Evolutionary conservation across 35 echinoderm and acorn worm genomes (phyloP).

Genomic region (Strongylocentrotus purpuratus): DNA sequence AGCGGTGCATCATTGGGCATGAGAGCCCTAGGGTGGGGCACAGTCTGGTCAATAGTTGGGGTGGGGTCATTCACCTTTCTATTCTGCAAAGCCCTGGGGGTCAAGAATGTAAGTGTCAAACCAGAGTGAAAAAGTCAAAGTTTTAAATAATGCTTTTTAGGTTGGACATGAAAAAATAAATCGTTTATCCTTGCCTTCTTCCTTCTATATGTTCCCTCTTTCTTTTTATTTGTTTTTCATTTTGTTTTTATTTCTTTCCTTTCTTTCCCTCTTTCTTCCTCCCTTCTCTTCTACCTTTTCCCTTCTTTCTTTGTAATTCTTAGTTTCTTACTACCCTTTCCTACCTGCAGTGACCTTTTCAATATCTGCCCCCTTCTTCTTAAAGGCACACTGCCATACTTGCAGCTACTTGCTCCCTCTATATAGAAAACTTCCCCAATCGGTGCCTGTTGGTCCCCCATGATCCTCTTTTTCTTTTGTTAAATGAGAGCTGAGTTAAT

Average conservation of each 20-base stretch:
- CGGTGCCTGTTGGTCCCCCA: too few relatives aligned
- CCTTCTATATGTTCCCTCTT: not conserved
- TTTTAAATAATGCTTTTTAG: too few relatives aligned
- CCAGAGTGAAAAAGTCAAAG: not conserved
- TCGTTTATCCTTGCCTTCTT: not conserved
- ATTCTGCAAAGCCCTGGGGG: slow-evolving; percentile 81
- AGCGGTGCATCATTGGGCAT: slow-evolving; percentile 86
- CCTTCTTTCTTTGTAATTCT: not conserved
- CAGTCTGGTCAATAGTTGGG: slow-evolving; percentile 82
- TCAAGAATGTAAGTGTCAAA: slow-evolving; percentile 78
- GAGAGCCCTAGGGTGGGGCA: slow-evolving; percentile 87
- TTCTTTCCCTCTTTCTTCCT: not conserved
- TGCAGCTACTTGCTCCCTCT: too few relatives aligned
- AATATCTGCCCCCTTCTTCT: too few relatives aligned
- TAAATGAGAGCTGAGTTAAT: too few relatives aligned
- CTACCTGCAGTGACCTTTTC: too few relatives aligned
- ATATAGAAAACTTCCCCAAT: too few relatives aligned
- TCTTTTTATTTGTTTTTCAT: not conserved
- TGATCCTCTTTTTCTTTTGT: too few relatives aligned
- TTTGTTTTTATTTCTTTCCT: not conserved
- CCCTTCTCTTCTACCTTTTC: not conserved
- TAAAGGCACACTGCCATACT: too few relatives aligned
- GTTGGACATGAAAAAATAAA: not conserved
- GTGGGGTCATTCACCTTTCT: slow-evolving; percentile 73
- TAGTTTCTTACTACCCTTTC: too few relatives aligned